phyloP scores from a whole-genome alignment of 2,113 vertebrate species.

The Nanger granti region DNA sequence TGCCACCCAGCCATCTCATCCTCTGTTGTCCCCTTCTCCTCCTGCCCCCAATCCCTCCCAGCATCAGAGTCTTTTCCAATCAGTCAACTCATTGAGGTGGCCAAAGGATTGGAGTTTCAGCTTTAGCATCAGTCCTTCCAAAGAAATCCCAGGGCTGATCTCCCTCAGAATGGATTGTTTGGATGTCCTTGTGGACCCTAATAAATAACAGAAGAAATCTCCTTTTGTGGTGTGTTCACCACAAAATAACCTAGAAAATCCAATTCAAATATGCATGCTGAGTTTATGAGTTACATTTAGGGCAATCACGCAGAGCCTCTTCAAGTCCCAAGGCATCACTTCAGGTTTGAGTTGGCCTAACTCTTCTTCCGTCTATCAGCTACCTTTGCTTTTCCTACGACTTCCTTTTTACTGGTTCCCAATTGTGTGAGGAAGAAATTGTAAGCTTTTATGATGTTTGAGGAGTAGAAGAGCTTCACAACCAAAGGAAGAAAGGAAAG shows the following conservation, averaged over 20 bases:
- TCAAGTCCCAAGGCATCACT: neutral
- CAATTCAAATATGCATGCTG: neutral
- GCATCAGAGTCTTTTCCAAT: too few relatives aligned
- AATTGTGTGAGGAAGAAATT: neutral
- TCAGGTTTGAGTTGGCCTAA: neutral
- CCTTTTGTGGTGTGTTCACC: neutral
- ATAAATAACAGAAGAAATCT: neutral
- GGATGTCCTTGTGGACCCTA: too few relatives aligned
- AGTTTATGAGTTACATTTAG: neutral
- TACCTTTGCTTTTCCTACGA: too few relatives aligned
- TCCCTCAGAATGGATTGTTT: too few relatives aligned
- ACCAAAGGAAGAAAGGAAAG: neutral
- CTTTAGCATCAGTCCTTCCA: too few relatives aligned
- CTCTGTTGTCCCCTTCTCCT: too few relatives aligned
- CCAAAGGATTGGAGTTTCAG: too few relatives aligned
- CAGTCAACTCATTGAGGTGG: too few relatives aligned
- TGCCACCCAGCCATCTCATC: too few relatives aligned
- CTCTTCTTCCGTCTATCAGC: neutral
- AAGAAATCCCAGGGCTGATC: too few relatives aligned
- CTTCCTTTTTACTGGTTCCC: neutral
- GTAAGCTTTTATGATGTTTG: neutral
- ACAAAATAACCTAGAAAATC: neutral
- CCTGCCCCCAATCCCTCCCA: too few relatives aligned
- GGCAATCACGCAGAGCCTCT: neutral
- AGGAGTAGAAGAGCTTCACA: neutral